Conservation (phyloP, 2,113 vertebrate genomes). For the Dicaeum eximium region DNA sequence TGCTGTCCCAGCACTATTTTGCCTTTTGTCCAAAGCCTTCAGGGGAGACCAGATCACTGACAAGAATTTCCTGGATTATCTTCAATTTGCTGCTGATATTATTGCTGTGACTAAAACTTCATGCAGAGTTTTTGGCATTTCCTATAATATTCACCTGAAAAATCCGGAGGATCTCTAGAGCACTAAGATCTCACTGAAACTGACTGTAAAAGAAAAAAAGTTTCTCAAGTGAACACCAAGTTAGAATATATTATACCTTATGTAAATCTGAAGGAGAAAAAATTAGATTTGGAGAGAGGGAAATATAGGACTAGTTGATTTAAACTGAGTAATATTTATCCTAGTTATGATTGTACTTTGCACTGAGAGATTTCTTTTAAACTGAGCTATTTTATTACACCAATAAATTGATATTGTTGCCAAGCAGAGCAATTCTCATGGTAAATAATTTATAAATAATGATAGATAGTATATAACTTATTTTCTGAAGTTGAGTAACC, state of each 20-base stretch:
- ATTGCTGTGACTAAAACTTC: background rate
- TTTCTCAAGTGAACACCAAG: background rate
- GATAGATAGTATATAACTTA: background rate
- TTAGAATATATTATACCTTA: background rate
- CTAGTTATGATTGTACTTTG: background rate
- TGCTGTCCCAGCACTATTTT: background rate
- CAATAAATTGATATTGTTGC: background rate
- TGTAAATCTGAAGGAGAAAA: background rate
- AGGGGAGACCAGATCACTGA: background rate
- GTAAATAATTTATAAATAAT: background rate
- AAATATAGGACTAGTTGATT: background rate
- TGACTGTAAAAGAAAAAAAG: background rate
- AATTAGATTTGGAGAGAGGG: background rate
- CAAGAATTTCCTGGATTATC: background rate
- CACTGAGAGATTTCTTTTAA: background rate
- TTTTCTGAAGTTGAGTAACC: background rate
- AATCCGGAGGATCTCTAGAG: background rate
- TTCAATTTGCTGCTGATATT: background rate
- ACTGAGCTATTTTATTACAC: background rate
- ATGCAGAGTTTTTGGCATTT: background rate
- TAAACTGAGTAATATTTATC: background rate
- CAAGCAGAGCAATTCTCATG: background rate
- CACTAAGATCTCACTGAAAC: background rate
- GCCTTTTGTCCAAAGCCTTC: background rate
- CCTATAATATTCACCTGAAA: background rate